Percentiles rank a stretch among this genome's conserved stretches.
These are phyloP conservation scores for Pemphigus obesinymphae DNA, from an alignment of 1,140 invertebrate species.

Conservation along the genomic window DNA sequence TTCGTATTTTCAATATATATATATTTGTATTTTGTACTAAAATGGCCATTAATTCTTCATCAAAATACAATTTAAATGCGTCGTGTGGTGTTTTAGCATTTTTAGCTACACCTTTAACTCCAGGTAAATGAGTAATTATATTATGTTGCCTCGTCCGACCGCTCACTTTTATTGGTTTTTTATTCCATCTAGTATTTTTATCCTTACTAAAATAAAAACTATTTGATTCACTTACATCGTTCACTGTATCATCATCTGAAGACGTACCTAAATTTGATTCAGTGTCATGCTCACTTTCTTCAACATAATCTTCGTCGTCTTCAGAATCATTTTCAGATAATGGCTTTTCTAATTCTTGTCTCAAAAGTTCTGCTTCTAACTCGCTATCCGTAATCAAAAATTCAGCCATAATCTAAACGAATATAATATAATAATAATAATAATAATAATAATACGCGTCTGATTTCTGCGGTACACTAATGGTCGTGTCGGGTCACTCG, in stretches of 20 bases:
- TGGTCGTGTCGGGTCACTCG: background rate
- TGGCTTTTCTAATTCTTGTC: background rate
- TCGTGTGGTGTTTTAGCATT: background rate
- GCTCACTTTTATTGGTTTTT: slow-evolving; percentile 7
- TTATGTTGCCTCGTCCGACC: slow-evolving; percentile 9
- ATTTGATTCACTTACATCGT: background rate
- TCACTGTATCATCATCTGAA: background rate
- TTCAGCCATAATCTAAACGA: background rate
- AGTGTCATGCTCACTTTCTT: background rate
- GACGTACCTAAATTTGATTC: slow-evolving; percentile 2
- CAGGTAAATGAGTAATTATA: slow-evolving; percentile 17
- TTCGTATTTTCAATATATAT: slow-evolving; percentile 5
- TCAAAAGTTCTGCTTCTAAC: background rate
- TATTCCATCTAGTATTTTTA: slow-evolving; percentile 8
- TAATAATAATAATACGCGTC: background rate
- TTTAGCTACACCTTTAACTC: slow-evolving; percentile 2
- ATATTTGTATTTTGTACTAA: background rate
- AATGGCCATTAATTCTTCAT: background rate
- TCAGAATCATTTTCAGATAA: background rate
- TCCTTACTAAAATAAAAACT: slow-evolving; percentile 20
- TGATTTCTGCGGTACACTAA: background rate
- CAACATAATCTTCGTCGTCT: background rate
- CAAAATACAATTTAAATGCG: background rate
- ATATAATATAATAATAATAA: background rate
- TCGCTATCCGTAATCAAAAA: background rate